Evolutionary conservation across 2,888 invertebrate species (phyloP), one percentile per base, ranked within the genome.

Genomic region (Acronicta psi): DNA sequence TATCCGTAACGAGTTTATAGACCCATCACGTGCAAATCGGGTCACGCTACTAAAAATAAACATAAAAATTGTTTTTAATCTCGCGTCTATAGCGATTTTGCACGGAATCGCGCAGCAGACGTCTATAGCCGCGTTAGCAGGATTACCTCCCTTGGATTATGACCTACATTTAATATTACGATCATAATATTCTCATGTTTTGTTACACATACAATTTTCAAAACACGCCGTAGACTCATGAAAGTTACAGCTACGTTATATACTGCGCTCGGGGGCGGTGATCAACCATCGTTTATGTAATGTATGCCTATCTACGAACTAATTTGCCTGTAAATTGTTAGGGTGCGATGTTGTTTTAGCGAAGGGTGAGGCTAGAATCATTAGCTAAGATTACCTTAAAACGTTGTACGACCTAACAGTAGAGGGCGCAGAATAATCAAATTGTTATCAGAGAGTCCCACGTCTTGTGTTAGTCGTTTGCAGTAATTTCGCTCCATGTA

Each of bases 1-100:
- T 59, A 57, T 80, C 77, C 75, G 79, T 77, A 85, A 83, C 78
- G 66, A 73, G 77, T 86, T 87, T 84, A 85, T 83, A 81, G 84
- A 83, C 79, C 78, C 75, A 82, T 82, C 80, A 80, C 75, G 76
- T 73, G 71, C 72, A 75, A 88, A 85, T 79, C 77, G 80, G 89
- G 88, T 83, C 85, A 84, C 70, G 70, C 59, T 77, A 77, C 83
- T 86, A 85, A 87, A 86, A 87, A 87, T 87, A 88, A 82, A 83
- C 80, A 73, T 81, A 82, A 81, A 84, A 83, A 78, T 65, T 75
- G 76, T 83, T 83, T 29, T 85, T 84, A 84, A 83, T 84, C 81
- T 74, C 58, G 58, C 71, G 69, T 79, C 80, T 79, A 86, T 79
- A 79, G 73, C 75, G 70, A 83, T 86, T 87, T 86, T 81, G 80